Conservation (phyloP, 2,797 vertebrate species). For the Spizella passerina region DNA sequence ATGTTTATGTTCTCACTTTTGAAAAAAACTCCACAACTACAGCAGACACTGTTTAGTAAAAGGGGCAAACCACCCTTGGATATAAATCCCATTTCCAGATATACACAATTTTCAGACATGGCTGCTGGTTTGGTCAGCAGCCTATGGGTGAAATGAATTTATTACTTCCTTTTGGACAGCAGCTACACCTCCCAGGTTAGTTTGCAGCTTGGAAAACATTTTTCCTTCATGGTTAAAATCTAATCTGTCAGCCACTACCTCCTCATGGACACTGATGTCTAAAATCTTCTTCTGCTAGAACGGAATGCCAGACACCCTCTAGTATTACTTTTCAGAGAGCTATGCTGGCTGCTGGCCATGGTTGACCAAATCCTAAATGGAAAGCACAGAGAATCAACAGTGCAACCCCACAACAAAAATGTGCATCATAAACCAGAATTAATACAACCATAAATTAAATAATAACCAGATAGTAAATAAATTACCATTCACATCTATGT, state of each 20-base stretch:
- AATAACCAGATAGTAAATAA: not conserved
- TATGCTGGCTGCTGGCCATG: too few species aligned
- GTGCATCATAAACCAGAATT: not conserved
- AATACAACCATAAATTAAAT: not conserved
- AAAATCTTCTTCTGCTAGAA: not conserved
- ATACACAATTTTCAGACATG: not conserved
- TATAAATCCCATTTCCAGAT: not conserved
- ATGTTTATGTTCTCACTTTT: not conserved
- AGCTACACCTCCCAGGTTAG: not conserved
- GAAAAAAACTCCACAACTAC: not conserved
- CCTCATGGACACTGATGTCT: not conserved
- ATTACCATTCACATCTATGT: not conserved
- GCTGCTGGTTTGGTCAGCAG: not conserved
- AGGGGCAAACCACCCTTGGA: not conserved
- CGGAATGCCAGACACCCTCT: not conserved
- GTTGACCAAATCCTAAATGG: not conserved
- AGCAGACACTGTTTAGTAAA: not conserved
- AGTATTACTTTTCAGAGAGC: not conserved
- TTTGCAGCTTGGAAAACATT: not conserved
- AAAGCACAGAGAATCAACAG: not conserved
- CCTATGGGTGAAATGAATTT: not conserved
- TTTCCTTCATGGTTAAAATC: not conserved
- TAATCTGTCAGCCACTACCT: not conserved
- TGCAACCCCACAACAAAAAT: accelerated
- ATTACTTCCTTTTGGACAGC: not conserved